phyloP scores from a whole-genome alignment of 2,113 vertebrate genomes.

The Lasiurus borealis region DNA sequence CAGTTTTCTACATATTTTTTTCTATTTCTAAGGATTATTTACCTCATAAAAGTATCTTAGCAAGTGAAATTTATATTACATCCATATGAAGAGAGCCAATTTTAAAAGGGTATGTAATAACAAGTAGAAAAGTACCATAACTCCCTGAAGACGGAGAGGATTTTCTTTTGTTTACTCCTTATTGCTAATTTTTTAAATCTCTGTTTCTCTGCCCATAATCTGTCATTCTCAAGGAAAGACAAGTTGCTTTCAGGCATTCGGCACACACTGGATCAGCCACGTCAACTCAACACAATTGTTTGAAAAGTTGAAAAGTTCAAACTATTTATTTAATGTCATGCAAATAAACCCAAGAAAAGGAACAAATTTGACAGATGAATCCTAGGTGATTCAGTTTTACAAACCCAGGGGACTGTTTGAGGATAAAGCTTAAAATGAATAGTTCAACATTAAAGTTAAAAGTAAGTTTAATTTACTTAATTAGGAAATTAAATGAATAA shows the following conservation, averaged over 20 bases:
- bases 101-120: neutral
- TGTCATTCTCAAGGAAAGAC: neutral
- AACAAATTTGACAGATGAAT: constrained; percentile 72
- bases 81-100: neutral
- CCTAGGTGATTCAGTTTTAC: constrained; percentile 61
- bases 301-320: constrained; percentile 81
- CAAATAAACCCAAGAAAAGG: constrained; percentile 67
- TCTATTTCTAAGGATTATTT: constrained; percentile 67
- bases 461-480: constrained; percentile 66
- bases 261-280: constrained; percentile 24
- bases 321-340: constrained; percentile 81
- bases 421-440: constrained; percentile 63
- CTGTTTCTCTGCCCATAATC: neutral
- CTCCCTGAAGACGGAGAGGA: neutral
- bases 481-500: constrained; percentile 60
- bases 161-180: constrained; percentile 52
- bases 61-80: neutral
- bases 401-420: constrained; percentile 62
- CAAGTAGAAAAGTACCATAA: neutral
- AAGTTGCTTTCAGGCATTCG: neutral
- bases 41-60: neutral
- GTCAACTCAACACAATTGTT: constrained; percentile 60
- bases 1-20: constrained; percentile 26
- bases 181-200: neutral
- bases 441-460: constrained; percentile 68